phyloP scores from a whole-genome alignment of 30 jellyfish, hydroid and myxozoan genomes.

The Chironex yamaguchii region DNA sequence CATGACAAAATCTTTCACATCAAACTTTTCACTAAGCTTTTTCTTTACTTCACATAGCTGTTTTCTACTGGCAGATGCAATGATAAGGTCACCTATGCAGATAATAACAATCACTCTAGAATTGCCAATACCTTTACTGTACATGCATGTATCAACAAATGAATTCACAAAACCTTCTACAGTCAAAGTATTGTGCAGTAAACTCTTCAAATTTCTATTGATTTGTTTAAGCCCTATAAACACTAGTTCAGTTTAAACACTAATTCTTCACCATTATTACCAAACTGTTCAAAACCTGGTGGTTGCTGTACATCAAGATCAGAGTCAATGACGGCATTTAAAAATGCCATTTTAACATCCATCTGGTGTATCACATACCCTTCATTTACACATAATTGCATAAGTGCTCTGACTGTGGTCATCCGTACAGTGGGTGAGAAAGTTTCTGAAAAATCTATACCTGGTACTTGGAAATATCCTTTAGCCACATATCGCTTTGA shows the following conservation, averaged over 20 bases:
- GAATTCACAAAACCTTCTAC: constrained; percentile 14
- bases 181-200: constrained; percentile 9
- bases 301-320: constrained; percentile 2
- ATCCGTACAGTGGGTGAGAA: not conserved
- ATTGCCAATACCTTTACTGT: constrained; percentile 15
- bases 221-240: constrained; percentile 47
- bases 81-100: constrained; percentile 72
- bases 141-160: constrained; percentile 45
- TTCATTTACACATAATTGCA: not conserved
- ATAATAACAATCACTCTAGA: constrained; percentile 1
- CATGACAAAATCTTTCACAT: constrained; percentile 64
- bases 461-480: constrained; percentile 20
- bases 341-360: constrained; percentile 15
- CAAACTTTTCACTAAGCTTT: not conserved
- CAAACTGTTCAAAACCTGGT: not conserved
- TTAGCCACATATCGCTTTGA: constrained; percentile 15
- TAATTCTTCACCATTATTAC: not conserved
- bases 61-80: constrained; percentile 29
- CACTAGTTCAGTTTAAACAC: constrained; percentile 34
- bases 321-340: constrained; percentile 3
- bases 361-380: constrained; percentile 12
- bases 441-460: constrained; percentile 1
- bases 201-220: constrained; percentile 41
- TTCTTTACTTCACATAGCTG: not conserved
- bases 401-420: not conserved